Evolutionary conservation across 2,113 vertebrate species (phyloP).

Genomic region (Monarcha castaneiventris): DNA sequence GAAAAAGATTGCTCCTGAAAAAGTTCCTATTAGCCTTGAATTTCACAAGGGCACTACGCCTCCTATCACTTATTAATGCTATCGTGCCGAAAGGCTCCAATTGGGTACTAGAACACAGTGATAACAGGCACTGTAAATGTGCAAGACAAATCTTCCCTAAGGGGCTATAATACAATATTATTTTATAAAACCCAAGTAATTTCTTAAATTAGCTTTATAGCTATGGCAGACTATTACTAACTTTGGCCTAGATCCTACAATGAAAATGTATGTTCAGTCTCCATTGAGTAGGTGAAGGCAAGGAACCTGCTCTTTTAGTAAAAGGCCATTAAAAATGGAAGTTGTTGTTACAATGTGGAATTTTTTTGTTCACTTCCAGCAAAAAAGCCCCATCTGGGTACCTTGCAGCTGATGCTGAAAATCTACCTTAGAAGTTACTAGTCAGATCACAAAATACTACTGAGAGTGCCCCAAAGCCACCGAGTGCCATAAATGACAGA

Average conservation of each 20-base stretch:
- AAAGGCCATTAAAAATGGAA: background rate
- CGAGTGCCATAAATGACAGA: background rate
- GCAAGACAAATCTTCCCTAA: conserved; percentile 10
- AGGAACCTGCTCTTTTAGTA: background rate
- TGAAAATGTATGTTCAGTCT: background rate
- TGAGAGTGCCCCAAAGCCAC: background rate
- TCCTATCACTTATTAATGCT: conserved; percentile 10
- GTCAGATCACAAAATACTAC: background rate
- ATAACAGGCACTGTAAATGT: background rate
- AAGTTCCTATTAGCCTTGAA: background rate
- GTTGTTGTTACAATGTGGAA: background rate
- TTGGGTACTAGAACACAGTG: background rate
- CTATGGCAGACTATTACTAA: background rate
- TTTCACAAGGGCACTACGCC: background rate
- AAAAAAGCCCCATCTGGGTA: background rate
- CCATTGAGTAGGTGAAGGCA: background rate
- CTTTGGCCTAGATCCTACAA: conserved; percentile 7
- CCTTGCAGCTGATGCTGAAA: background rate
- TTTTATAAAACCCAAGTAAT: background rate
- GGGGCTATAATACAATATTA: background rate
- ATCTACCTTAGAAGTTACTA: background rate
- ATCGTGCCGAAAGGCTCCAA: background rate
- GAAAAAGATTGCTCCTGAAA: background rate
- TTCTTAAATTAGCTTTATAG: background rate
- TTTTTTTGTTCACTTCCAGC: background rate